Conservation (phyloP, 2,797 vertebrate genomes). For the Sorex maritimensis region DNA sequence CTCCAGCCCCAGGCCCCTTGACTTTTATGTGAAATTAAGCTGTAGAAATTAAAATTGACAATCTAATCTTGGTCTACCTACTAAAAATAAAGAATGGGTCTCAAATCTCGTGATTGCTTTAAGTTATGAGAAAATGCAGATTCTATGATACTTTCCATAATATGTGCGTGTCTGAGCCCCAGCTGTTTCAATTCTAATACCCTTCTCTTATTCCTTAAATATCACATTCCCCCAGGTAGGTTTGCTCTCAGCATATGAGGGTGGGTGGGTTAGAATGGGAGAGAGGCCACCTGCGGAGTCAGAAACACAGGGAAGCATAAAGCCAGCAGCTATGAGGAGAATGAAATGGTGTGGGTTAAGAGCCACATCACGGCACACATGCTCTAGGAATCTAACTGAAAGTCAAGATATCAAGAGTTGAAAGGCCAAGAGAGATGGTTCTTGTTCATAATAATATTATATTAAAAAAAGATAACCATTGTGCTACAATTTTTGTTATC, state of each 20-base stretch:
- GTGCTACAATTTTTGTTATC: background rate
- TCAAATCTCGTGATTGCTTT: background rate
- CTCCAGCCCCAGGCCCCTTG: too few species aligned
- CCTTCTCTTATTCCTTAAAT: background rate
- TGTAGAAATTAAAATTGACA: conserved; percentile 12
- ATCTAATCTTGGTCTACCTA: background rate
- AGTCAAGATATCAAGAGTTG: background rate
- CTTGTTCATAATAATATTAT: background rate
- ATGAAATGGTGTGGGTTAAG: background rate
- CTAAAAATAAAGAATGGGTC: background rate
- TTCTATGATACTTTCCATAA: background rate
- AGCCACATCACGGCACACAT: background rate
- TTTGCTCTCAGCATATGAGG: background rate
- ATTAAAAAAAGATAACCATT: background rate
- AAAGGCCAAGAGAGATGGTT: background rate
- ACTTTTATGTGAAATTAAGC: conserved; percentile 38
- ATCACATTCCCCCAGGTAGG: background rate
- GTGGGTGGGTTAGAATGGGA: background rate
- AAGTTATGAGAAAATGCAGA: conserved; percentile 22
- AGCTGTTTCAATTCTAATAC: background rate
- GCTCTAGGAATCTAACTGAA: background rate
- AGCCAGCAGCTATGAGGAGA: background rate
- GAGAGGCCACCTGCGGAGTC: background rate
- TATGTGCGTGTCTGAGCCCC: background rate
- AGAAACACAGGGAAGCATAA: background rate